Evolutionary conservation across 2,113 vertebrate genomes (phyloP).

Genomic region (Neolamprologus sp.): DNA sequence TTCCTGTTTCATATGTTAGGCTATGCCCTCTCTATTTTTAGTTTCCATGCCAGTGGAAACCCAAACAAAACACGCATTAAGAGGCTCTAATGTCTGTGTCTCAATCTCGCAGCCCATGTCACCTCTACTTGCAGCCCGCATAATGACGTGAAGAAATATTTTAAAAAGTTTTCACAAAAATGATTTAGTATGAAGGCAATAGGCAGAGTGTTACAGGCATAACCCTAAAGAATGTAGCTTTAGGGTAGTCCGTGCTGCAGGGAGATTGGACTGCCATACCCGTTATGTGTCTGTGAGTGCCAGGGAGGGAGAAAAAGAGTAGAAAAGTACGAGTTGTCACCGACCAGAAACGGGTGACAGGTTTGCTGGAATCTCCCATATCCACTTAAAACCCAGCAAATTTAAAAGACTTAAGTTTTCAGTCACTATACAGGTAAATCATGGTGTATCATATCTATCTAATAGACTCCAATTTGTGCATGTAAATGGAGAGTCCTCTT

Average conservation of each 20-base stretch:
- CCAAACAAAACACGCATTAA: not conserved
- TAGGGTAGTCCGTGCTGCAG: not conserved
- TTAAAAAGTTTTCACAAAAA: not conserved
- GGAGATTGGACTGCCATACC: not conserved
- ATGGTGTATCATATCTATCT: no score
- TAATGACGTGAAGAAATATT: not conserved
- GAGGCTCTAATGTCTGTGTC: not conserved
- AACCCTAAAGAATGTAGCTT: not conserved
- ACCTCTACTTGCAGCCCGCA: not conserved
- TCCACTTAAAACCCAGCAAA: no score
- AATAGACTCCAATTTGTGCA: no score
- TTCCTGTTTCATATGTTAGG: not conserved
- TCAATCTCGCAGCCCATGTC: not conserved
- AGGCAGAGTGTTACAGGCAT: not conserved
- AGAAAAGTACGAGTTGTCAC: not conserved
- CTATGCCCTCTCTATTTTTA: not conserved
- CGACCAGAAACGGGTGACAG: not conserved
- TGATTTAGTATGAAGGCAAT: not conserved
- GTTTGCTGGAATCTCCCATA: no score
- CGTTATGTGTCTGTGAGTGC: rapidly evolving
- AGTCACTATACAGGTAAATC: no score
- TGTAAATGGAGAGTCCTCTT: no score
- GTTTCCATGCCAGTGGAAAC: rapidly evolving
- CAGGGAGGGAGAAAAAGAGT: not conserved
- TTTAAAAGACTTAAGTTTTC: no score